These are phyloP conservation scores for Lates calcarifer DNA, from an alignment of 2,113 vertebrate species.

Conservation along the genomic window DNA sequence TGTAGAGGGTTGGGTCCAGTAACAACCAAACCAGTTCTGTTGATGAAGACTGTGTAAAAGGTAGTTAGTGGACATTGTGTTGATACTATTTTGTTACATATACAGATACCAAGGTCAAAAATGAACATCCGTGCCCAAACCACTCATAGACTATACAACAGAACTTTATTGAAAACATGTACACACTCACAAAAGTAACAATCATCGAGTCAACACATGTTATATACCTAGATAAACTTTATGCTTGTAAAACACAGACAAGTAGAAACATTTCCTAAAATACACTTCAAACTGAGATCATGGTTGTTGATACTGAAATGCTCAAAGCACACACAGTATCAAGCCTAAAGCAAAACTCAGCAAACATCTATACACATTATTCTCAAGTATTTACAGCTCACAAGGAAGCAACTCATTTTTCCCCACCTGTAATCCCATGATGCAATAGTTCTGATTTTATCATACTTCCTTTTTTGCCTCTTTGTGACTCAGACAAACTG, in stretches of 20 bases:
- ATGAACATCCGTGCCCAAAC: too few relatives aligned
- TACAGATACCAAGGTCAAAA: too few relatives aligned
- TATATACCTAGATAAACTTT: not conserved
- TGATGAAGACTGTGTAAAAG: too few relatives aligned
- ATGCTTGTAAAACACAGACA: not conserved
- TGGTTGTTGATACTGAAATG: not conserved
- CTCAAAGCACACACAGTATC: constrained; percentile 14
- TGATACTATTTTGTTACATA: too few relatives aligned
- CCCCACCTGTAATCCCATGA: not conserved
- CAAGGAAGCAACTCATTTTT: not conserved
- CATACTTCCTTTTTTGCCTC: not conserved
- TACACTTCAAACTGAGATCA: constrained; percentile 20
- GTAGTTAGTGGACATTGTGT: too few relatives aligned
- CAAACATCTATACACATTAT: constrained; percentile 24
- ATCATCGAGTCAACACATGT: constrained; percentile 13
- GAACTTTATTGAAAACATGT: constrained; percentile 65
- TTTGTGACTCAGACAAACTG: not conserved
- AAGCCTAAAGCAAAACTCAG: not conserved
- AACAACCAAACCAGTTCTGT: too few relatives aligned
- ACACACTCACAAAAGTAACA: constrained; percentile 36
- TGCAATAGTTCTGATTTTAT: not conserved
- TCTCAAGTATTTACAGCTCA: constrained; percentile 60
- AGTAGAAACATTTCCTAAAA: not conserved
- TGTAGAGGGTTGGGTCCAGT: too few relatives aligned
- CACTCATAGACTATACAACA: constrained; percentile 47